Evolutionary conservation across 1,140 invertebrate genomes (phyloP), one percentile per base, ranked within the genome.

Genomic region (Drosophila novamexicana): DNA sequence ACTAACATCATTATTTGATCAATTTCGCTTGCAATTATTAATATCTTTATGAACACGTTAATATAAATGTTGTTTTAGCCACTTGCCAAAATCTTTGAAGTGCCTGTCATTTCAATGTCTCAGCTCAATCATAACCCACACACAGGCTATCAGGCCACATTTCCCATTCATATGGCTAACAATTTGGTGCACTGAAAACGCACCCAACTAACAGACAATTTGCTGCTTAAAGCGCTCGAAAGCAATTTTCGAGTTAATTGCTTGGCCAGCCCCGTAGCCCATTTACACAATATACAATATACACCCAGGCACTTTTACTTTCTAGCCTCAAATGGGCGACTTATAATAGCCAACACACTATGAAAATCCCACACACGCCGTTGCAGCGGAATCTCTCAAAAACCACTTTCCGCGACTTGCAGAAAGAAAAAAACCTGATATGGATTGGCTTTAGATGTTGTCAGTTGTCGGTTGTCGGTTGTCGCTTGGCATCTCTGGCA

Each of bases 171-270:
- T 68, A 9, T 32, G 22, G 39, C 12, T 14, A 7, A n/a, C 49
- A 50, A 67, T 59, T 58, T 67, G 40, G 14, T 52, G 65, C 56
- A 59, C 7, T 53, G 56, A 54, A 66, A 77, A 74, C 70, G 39
- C 74, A 66, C 47, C 44, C 63, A 74, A 49, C 54, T 37, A 67
- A 62, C 50, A 59, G 57, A 59, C 34, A 67, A 63, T 70, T 64
- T 57, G 34, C 18, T 45, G 62, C 69, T 34, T 39, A n/a, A 62
- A 56, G 59, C 77, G 59, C 58, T 62, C 50, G 9, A 75, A 81
- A 62, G 69, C 79, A 78, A 71, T 81, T 82, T 81, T 34, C 56
- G 58, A 77, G 68, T 72, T 79, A 79, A 79, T 79, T 79, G 77
- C 76, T 42, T 63, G 67, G 66, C 71, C 57, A 74, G 66, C 49